Evolutionary conservation across 1,140 invertebrate species (phyloP), one percentile per base, ranked within the genome.

Genomic region (Heliconius congener): DNA sequence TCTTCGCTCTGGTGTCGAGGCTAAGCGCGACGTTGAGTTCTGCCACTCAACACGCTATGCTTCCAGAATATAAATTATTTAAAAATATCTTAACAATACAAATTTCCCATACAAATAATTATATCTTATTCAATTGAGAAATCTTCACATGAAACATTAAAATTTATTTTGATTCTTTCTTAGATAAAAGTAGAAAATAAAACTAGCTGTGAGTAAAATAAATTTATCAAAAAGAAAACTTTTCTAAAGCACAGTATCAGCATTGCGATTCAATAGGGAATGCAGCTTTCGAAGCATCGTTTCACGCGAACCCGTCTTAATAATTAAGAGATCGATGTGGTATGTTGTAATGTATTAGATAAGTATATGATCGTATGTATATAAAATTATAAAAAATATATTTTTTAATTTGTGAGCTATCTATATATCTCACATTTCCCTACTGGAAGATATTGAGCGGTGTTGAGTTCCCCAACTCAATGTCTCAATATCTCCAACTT

Each of bases 231-330:
- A 30, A 16, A 30, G 23, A n/a, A 30, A 66, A 66, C 60, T 66
- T 66, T 66, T 66, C 60, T 66, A 66, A 66, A 30, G 60, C 60
- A 66, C 60, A 66, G 60, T 66, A 66, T 66, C 60, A 16, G 60
- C 60, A 66, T 66, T 66, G 60, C 60, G 60, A 66, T 66, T 66
- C 60, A 66, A 66, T 66, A 30, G 60, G 60, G 60, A 66, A 66
- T 66, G 60, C 60, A 66, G 60, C 60, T 66, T 66, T 66, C 60
- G 27, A 66, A 66, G 60, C 60, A 30, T 66, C 60, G 60, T 66
- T 66, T 66, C 60, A 66, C 27, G 60, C 60, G 60, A 66, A 66
- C 60, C 60, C 60, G 60, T 66, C 9, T 66, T 27, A 66, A 66
- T 66, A 30, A 66, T 66, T 66, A 66, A 66, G 60, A 66, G 60